Conservation (phyloP, 2,888 invertebrate species). For the Hypena proboscidalis region DNA sequence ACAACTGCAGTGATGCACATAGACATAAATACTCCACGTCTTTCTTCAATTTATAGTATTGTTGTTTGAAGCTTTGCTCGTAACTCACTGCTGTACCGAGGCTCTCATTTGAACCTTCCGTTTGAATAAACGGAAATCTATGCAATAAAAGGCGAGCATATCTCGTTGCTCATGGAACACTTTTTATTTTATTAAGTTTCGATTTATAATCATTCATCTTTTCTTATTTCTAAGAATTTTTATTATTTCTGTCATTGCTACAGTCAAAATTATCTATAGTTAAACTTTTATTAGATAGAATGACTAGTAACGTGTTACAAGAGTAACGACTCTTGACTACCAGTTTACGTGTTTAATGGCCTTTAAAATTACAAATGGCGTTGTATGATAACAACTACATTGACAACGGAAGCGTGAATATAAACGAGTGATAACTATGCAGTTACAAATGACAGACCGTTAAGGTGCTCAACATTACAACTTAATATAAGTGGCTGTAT, state of each 20-base stretch:
- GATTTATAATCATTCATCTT: no score
- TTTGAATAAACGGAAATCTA: slow-evolving; percentile 12
- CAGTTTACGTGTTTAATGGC: slow-evolving; percentile 33
- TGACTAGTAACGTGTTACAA: not conserved
- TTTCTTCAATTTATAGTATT: slow-evolving; percentile 46
- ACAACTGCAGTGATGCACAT: slow-evolving; percentile 49
- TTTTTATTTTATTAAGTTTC: no score
- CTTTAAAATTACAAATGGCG: slow-evolving; percentile 11
- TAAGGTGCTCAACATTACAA: no score
- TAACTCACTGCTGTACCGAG: slow-evolving; percentile 33
- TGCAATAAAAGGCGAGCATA: slow-evolving; percentile 4
- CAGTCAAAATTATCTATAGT: slow-evolving; percentile 4
- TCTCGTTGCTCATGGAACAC: slow-evolving; percentile 3
- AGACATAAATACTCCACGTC: slow-evolving; percentile 50
- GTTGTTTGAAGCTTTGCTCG: slow-evolving; percentile 28
- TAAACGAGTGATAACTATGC: slow-evolving; percentile 22
- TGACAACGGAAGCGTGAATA: slow-evolving; percentile 18
- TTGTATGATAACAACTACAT: slow-evolving; percentile 10
- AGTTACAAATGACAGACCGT: slow-evolving; percentile 15
- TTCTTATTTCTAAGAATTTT: no score
- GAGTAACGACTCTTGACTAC: slow-evolving; percentile 15
- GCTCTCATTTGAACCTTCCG: slow-evolving; percentile 7
- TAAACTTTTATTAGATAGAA: slow-evolving; percentile 4
- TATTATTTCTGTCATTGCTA: not conserved
- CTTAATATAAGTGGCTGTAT: no score